A percentile compares a stretch with the other conserved stretches of the same genome.
phyloP scores from a whole-genome alignment of 2,113 vertebrate species.

The Taurulus bubalis region DNA sequence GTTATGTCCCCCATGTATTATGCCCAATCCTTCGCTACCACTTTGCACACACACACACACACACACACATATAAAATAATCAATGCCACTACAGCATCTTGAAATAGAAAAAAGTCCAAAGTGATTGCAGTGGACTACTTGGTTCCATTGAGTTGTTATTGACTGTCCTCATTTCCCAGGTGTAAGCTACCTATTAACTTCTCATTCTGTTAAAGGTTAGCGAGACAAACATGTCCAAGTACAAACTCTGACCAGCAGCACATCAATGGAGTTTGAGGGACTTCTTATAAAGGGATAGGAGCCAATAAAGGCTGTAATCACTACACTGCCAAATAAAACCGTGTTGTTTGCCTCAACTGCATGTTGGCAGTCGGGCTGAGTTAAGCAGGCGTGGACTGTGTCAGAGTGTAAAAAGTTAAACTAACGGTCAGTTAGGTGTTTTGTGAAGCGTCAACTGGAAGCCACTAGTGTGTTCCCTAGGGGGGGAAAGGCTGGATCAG shows the following conservation, averaged over 20 bases:
- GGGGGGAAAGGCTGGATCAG: background rate
- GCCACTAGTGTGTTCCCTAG: background rate
- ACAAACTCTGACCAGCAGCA: slow-evolving; percentile 64
- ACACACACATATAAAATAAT: no score
- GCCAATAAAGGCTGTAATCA: slow-evolving; percentile 42
- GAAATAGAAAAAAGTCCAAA: background rate
- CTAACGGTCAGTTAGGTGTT: background rate
- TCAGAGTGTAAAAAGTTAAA: background rate
- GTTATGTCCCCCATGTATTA: slow-evolving; percentile 4
- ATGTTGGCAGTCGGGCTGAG: background rate
- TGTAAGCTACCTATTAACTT: slow-evolving; percentile 67
- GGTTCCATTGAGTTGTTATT: slow-evolving; percentile 22
- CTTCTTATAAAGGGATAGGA: slow-evolving; percentile 23
- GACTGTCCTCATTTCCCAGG: slow-evolving; percentile 34
- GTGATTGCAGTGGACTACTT: background rate
- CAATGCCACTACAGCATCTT: slow-evolving; percentile 1
- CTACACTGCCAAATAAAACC: slow-evolving; percentile 31
- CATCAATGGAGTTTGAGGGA: slow-evolving; percentile 48
- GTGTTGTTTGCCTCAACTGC: slow-evolving; percentile 25
- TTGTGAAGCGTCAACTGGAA: background rate
- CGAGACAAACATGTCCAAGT: slow-evolving; percentile 64
- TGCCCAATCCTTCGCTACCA: background rate
- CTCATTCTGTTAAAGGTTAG: slow-evolving; percentile 70
- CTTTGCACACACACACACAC: background rate
- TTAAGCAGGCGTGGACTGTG: background rate